A percentile compares a stretch with the other conserved stretches of the same genome.
phyloP scores from a whole-genome alignment of 1,140 invertebrate species.

The Neodiprion pinetum region DNA sequence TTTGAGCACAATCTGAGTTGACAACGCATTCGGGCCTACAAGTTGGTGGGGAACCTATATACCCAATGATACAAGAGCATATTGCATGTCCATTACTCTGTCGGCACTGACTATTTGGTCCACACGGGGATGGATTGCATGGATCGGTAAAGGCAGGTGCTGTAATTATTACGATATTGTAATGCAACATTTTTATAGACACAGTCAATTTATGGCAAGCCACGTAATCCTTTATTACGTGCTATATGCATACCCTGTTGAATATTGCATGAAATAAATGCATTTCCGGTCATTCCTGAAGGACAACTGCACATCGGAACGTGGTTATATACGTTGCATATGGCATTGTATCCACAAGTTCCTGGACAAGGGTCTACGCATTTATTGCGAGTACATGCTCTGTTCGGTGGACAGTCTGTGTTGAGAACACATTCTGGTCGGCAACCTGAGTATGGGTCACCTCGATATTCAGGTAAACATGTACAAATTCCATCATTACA shows the following conservation, averaged over 20 bases:
- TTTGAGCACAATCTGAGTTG: conserved; percentile 66
- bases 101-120: conserved; percentile 74
- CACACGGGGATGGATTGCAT: conserved; percentile 75
- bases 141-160: conserved; percentile 49
- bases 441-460: conserved; percentile 60
- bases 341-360: conserved; percentile 63
- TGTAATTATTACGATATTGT: conserved; percentile 34
- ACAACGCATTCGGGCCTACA: conserved; percentile 65
- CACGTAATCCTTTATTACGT: conserved; percentile 40
- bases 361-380: conserved; percentile 65
- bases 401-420: conserved; percentile 61
- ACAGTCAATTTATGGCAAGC: conserved; percentile 23
- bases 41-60: conserved; percentile 63
- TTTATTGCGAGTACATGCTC: conserved; percentile 62
- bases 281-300: conserved; percentile 62
- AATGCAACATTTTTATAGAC: conserved; percentile 45
- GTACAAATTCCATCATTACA: conserved; percentile 57
- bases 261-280: conserved; percentile 54
- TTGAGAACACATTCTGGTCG: conserved; percentile 59
- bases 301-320: conserved; percentile 63
- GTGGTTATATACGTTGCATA: conserved; percentile 63
- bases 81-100: conserved; percentile 60
- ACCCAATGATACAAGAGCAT: conserved; percentile 67
- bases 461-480: conserved; percentile 58
- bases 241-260: conserved; percentile 48